Percentiles rank a stretch among this genome's conserved stretches.
Evolutionary conservation across 2,113 vertebrate genomes (phyloP).

Genomic region (Microtus montanus): DNA sequence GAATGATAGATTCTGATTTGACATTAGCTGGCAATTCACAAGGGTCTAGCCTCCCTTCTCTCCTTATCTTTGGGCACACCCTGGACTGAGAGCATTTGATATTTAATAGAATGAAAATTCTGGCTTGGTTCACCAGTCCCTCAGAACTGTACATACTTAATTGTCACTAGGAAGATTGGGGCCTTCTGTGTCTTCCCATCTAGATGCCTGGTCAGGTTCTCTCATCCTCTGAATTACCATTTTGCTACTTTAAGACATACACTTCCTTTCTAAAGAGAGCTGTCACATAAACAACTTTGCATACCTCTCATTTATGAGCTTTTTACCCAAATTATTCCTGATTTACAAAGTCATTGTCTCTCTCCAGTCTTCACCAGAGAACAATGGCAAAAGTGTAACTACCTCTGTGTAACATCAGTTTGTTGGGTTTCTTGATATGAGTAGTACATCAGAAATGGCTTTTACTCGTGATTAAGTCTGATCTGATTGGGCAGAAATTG

Average conservation of each 20-base stretch:
- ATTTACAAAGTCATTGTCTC: not conserved
- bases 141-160: not conserved
- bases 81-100: not conserved
- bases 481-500: constrained; percentile 35
- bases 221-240: not conserved
- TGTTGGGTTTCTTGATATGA: constrained; percentile 34
- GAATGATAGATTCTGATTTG: not conserved
- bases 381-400: not conserved
- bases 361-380: constrained; percentile 1
- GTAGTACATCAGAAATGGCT: constrained; percentile 12
- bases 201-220: constrained; percentile 1
- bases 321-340: not conserved
- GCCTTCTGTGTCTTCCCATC: not conserved
- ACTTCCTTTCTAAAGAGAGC: constrained; percentile 25
- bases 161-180: not conserved
- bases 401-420: not conserved
- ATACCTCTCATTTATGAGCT: not conserved
- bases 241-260: constrained; percentile 31
- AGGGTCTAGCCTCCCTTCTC: not conserved
- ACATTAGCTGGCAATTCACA: not conserved
- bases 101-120: not conserved
- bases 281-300: constrained; percentile 28
- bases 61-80: not conserved
- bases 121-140: not conserved
- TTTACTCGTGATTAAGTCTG: constrained; percentile 22